Percentiles rank a stretch among this genome's conserved stretches.
Evolutionary conservation across 2,797 vertebrate genomes (phyloP).

Genomic region (Sebastes elongatus): DNA sequence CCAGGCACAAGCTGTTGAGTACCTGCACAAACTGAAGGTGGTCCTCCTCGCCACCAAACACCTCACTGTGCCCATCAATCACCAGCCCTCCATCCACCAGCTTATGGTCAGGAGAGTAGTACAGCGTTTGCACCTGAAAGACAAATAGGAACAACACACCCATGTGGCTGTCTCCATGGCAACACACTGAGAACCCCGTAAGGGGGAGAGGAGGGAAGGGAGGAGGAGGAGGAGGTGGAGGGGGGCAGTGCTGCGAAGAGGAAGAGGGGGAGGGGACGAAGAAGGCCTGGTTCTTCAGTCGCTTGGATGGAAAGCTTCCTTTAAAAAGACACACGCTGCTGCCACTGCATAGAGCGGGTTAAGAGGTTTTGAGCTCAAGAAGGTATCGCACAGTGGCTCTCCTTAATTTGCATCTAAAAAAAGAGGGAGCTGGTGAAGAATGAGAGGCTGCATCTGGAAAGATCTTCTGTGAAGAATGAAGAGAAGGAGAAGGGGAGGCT

Average conservation of each 20-base stretch:
- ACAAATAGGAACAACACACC: slow-evolving; percentile 96
- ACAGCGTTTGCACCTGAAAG: slow-evolving; percentile 99
- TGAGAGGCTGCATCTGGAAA: slow-evolving; percentile 68
- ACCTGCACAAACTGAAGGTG: slow-evolving; percentile 99
- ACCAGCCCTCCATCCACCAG: slow-evolving; percentile 98
- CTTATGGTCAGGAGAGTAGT: slow-evolving; percentile 99
- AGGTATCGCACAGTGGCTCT: slow-evolving; percentile 15
- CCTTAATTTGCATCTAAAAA: slow-evolving; percentile 63
- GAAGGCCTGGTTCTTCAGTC: slow-evolving; percentile 54
- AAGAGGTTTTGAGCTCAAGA: slow-evolving; percentile 44
- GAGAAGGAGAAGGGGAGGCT: slow-evolving; percentile 20
- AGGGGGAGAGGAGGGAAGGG: slow-evolving; percentile 16
- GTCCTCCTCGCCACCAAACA: slow-evolving; percentile 99
- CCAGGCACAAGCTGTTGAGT: slow-evolving; percentile 79
- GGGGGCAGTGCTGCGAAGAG: slow-evolving; percentile 59
- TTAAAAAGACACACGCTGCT: slow-evolving; percentile 56
- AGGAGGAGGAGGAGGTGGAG: slow-evolving; percentile 18
- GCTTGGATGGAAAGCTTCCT: slow-evolving; percentile 68
- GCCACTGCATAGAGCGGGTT: slow-evolving; percentile 52
- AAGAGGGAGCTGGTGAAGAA: slow-evolving; percentile 59
- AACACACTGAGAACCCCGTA: slow-evolving; percentile 79
- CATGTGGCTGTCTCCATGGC: slow-evolving; percentile 96
- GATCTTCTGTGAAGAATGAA: slow-evolving; percentile 69
- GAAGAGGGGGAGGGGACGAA: slow-evolving; percentile 37
- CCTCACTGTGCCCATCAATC: slow-evolving; percentile 95